Base-by-base conservation (phyloP, 2,113 vertebrate species). In the Puma concolor region DNA sequence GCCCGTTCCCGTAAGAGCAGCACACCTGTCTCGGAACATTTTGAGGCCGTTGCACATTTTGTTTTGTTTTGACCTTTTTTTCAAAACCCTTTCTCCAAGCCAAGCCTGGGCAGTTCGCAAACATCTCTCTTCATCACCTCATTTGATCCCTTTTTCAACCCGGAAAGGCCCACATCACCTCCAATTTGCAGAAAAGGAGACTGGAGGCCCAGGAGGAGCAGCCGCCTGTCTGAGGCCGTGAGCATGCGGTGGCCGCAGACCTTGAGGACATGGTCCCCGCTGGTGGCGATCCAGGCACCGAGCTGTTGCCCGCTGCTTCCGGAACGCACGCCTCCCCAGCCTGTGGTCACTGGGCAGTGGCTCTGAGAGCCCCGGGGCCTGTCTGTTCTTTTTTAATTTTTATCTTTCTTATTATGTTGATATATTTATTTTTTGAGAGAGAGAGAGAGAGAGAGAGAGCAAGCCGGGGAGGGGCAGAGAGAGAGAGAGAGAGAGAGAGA, bases 61-160 rank as follows among this genome's bases (percentile, higher is more conserved):
- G 33, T 29, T 92, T 60, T 48, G 36, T 86, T 76, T 52, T 76
- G 12, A 11, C 33, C 23, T 71, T 84, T 77, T 80, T 85, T 80
- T n/a, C 67, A 67, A n/a, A 91, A 44, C 7, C 23, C 87, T 79
- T 63, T 94, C 76, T 94, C 69, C 21, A 38, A 29, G 74, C 87
- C 60, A 41, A 0, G 31, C 33, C 33, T 84, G 52, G 38, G 10
- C 16, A 79, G 36, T 64, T 71, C 48, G 72, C 23, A 41, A 11
- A 52, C 64, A 8, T 10, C 36, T 87, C 15, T 74, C 71, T 80
- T 52, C 16, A 54, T 67, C 38, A 33, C 36, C 82, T 71, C 71
- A 2, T 44, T 29, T 31, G 79, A 57, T 66, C 44, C 50, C 31
- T 48, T 71, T 71, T 77, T n/a, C 23, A 77, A 41, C 3, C 44